Percentiles rank a stretch among this genome's conserved stretches.
phyloP scores from a whole-genome alignment of 2,888 invertebrate genomes.

The Invenusta paracnida region DNA sequence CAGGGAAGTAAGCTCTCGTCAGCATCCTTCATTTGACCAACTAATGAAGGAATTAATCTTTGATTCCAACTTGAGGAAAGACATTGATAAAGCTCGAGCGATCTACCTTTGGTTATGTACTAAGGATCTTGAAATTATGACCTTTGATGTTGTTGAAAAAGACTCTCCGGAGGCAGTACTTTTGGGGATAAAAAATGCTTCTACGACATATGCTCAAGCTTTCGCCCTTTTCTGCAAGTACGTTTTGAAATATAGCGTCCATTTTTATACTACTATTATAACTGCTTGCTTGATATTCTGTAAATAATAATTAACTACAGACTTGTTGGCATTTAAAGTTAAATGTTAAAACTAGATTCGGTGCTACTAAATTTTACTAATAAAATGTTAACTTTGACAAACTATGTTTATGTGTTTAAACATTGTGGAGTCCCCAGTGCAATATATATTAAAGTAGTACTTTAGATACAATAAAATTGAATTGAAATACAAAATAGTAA shows the following conservation, averaged over 20 bases:
- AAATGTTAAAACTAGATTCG: no score
- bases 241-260: background rate
- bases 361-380: background rate
- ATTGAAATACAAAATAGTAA: no score
- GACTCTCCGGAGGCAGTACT: constrained; percentile 33
- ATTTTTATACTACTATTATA: no score
- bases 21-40: background rate
- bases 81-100: background rate
- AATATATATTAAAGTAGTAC: no score
- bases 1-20: background rate
- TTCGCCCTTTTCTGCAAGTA: constrained; percentile 2
- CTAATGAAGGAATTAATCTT: constrained; percentile 20
- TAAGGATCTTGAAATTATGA: constrained; percentile 7
- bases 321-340: no score
- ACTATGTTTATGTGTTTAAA: no score
- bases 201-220: constrained; percentile 26
- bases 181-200: background rate
- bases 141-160: background rate
- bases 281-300: no score
- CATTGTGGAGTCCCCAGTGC: no score
- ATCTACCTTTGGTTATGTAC: constrained; percentile 32
- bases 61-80: background rate
- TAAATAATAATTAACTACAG: no score
- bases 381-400: background rate
- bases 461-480: no score